Evolutionary conservation across 2,888 invertebrate genomes (phyloP), one percentile per base, ranked within the genome.

Genomic region (Polydrusus cervinus): DNA sequence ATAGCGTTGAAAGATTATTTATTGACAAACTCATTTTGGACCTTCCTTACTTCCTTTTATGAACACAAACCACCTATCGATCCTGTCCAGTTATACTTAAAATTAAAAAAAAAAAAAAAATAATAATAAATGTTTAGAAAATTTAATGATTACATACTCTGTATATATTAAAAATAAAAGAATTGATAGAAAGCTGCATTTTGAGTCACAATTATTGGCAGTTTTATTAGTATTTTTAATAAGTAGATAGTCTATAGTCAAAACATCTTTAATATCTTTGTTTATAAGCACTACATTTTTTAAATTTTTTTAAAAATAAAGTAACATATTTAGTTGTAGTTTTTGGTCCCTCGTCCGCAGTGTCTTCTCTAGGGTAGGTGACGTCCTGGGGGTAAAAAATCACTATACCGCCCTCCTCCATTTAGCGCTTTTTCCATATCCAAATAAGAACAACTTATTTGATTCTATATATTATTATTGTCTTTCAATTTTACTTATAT

Each of bases 201-300:
- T 68, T 68, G 67, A 25, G 55, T 57, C 57, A 45, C 43, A 55
- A 25, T 68, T 45, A n/a, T n/a, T 47, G 10, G 6, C 34, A 34
- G n/a, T 43, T n/a, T 43, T 43, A 10, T n/a, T 47, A 3, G 14
- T 47, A 47, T 53, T 43, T 13, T 68, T 67, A 25, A 45, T 49
- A 14, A 16, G 49, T 53, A 53, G 53, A 53, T 67, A n/a, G 43
- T 68, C 20, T 16, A 38, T 66, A 34, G 18, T 38, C 67, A 67
- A 55, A 1, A 45, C 25, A 68, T 43, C 25, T 53, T 57, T 68
- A 25, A 18, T 11, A 68, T 30, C 57, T 40, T 51, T 67, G 20
- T 30, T 30, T 14, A 16, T 43, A 14, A 40, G 57, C 67, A 68
- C 55, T 43, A 18, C 57, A 68, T 61, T 69, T n/a, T 68, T 25